phyloP scores from a whole-genome alignment of 2,888 invertebrate species.

The Antheraea yamamai region DNA sequence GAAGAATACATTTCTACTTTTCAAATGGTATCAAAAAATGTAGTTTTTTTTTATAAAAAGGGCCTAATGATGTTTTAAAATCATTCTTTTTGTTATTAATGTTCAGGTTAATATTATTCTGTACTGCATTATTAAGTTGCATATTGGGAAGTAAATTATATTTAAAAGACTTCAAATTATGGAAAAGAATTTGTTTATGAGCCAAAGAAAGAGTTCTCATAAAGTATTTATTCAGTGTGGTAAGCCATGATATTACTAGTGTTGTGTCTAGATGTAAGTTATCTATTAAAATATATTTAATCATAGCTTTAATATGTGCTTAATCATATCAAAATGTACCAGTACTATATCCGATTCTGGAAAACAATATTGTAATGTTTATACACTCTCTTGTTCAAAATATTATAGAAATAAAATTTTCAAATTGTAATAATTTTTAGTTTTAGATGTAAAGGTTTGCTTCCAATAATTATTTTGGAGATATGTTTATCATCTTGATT shows the following conservation, averaged over 20 bases:
- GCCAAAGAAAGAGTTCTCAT: neutral
- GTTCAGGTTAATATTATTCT: neutral
- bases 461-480: neutral
- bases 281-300: neutral
- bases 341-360: neutral
- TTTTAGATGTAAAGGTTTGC: neutral
- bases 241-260: neutral
- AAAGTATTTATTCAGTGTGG: neutral
- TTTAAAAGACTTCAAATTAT: neutral
- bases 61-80: neutral
- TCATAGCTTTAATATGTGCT: neutral
- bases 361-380: neutral
- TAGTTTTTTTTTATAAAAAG: neutral
- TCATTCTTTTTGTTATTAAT: neutral
- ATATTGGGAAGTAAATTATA: neutral
- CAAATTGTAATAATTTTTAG: neutral
- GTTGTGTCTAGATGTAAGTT: slow-evolving; percentile 8
- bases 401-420: neutral
- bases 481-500: neutral
- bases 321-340: neutral
- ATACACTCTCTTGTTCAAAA: neutral
- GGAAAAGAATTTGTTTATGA: neutral
- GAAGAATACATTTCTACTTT: neutral
- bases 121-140: neutral
- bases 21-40: neutral